phyloP scores from a whole-genome alignment of 2,888 invertebrate genomes.

The Troides aeacus region DNA sequence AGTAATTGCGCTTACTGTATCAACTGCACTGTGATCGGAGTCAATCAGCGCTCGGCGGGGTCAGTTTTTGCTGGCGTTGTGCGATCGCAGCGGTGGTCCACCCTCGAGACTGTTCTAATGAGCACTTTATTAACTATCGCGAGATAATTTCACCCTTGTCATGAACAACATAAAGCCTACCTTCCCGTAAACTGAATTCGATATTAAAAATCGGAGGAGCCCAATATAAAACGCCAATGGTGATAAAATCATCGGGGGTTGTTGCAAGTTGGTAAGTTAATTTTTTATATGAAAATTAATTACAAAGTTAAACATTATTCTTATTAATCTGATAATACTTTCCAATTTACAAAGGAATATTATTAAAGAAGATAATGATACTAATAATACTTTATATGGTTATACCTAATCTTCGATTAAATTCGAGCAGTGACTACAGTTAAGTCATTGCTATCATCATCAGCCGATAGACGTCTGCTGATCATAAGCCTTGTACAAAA shows the following conservation, averaged over 20 bases:
- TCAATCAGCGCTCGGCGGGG: conserved; percentile 28
- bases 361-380: no score
- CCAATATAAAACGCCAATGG: conserved; percentile 23
- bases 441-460: no score
- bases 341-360: background rate
- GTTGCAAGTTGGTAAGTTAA: conserved; percentile 14
- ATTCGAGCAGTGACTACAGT: no score
- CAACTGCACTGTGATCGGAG: conserved; percentile 22
- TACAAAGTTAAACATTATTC: background rate
- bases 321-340: background rate
- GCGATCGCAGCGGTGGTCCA: conserved; percentile 30
- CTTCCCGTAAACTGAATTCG: background rate
- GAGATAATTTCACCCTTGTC: conserved; percentile 14
- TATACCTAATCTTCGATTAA: no score
- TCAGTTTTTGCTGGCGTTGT: conserved; percentile 27
- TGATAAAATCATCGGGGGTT: conserved; percentile 25
- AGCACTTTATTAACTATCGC: conserved; percentile 27
- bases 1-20: conserved; percentile 11
- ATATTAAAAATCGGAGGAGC: conserved; percentile 5
- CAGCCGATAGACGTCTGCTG: no score
- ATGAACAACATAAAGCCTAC: background rate
- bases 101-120: conserved; percentile 30
- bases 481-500: no score
- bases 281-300: conserved; percentile 13
- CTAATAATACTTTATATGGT: no score